Evolutionary conservation across 2,888 invertebrate genomes (phyloP).

Genomic region (Limnephilus marmoratus): DNA sequence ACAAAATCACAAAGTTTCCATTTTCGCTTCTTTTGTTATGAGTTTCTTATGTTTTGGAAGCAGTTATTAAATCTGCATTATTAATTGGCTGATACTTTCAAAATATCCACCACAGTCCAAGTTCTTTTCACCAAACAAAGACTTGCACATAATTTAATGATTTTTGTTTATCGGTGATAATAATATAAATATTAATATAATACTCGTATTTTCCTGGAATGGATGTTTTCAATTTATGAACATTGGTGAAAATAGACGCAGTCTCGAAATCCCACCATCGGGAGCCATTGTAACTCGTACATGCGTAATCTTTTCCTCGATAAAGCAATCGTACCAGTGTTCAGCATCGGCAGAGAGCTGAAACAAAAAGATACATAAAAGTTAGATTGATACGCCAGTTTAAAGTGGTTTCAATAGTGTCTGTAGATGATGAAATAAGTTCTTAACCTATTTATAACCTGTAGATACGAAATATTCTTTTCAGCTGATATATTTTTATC

Average conservation of each 20-base stretch:
- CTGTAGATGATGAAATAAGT: not conserved
- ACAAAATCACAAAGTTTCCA: not conserved
- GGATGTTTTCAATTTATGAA: conserved; percentile 8
- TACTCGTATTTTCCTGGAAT: not conserved
- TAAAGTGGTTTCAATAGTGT: not conserved
- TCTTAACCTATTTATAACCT: not conserved
- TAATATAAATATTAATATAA: not conserved
- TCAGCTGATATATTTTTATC: not conserved
- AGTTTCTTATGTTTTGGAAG: not conserved
- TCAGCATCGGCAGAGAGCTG: conserved; percentile 77
- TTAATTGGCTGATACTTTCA: not conserved
- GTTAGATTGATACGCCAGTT: not conserved
- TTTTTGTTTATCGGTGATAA: not conserved
- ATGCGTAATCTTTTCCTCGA: conserved; percentile 74
- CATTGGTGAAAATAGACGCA: conserved; percentile 73
- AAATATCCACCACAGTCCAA: not conserved
- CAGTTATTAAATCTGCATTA: not conserved
- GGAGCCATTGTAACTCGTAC: conserved; percentile 79
- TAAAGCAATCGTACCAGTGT: conserved; percentile 74
- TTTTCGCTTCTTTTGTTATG: not conserved
- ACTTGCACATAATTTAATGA: not conserved
- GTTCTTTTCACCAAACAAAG: not conserved
- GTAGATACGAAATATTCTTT: not conserved
- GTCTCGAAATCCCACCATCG: conserved; percentile 80
- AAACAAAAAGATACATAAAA: conserved; percentile 66